These are phyloP conservation scores for Plebejus argus DNA, from an alignment of 2,888 invertebrate genomes.

Conservation along the genomic window DNA sequence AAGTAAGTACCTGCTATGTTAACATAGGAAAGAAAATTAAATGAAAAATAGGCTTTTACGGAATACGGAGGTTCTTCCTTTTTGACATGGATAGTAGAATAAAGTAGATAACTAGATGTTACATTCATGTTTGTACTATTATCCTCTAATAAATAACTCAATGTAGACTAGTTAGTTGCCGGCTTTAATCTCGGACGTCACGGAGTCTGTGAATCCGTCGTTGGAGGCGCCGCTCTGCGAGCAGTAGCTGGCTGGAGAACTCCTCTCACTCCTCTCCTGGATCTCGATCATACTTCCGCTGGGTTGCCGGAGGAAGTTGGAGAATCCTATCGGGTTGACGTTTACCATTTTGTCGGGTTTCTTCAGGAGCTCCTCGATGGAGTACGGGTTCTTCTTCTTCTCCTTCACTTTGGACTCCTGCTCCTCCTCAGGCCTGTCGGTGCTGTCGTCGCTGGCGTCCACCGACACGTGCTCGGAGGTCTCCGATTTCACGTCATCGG, in stretches of 20 bases:
- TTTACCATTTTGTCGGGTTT: conserved; percentile 85
- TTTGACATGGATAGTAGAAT: not conserved
- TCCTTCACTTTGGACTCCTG: conserved; percentile 64
- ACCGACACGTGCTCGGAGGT: conserved; percentile 74
- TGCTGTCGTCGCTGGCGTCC: conserved; percentile 82
- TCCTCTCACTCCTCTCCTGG: conserved; percentile 65
- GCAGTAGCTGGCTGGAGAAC: conserved; percentile 73
- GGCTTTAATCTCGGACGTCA: conserved; percentile 67
- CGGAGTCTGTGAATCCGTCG: conserved; percentile 66
- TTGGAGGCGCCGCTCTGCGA: conserved; percentile 70
- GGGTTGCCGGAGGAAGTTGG: conserved; percentile 78
- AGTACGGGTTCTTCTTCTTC: conserved; percentile 90
- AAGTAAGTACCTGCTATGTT: not conserved
- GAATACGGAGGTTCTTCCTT: not conserved
- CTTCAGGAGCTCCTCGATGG: conserved; percentile 92
- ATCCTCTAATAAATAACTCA: not conserved
- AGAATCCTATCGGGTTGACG: conserved; percentile 61
- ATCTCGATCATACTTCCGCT: conserved; percentile 79
- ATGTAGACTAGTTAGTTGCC: conserved; percentile 54
- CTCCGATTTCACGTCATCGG: conserved; percentile 71
- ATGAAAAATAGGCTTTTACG: not conserved
- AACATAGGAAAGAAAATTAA: not conserved
- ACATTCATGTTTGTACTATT: not conserved
- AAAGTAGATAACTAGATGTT: too few relatives aligned
- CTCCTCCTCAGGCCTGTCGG: conserved; percentile 76